phyloP scores from a whole-genome alignment of 1,140 invertebrate species.

The Varroa destructor region DNA sequence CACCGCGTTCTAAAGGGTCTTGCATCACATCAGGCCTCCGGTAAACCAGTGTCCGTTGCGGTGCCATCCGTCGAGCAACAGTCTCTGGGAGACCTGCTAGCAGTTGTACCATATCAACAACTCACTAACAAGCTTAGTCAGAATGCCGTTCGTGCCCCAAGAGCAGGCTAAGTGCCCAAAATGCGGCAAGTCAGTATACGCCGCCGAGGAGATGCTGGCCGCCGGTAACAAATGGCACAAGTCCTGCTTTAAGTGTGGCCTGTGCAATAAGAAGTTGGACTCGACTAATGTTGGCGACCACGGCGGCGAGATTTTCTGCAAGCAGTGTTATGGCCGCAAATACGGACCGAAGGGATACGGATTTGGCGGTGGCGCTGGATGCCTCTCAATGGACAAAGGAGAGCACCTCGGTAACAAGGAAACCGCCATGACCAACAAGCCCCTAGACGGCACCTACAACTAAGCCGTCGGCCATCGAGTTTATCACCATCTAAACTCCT shows the following conservation, averaged over 20 bases:
- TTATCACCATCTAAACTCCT: no score
- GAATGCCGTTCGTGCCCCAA: slow-evolving; percentile 92
- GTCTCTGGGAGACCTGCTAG: no score
- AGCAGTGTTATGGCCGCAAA: slow-evolving; percentile 87
- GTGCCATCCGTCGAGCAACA: slow-evolving; percentile 1
- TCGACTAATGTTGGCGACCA: slow-evolving; percentile 92
- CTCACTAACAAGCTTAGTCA: slow-evolving; percentile 36
- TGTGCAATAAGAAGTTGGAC: slow-evolving; percentile 92
- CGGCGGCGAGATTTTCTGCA: slow-evolving; percentile 88
- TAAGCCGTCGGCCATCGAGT: background rate
- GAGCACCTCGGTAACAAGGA: slow-evolving; percentile 50
- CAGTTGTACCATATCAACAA: background rate
- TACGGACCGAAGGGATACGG: slow-evolving; percentile 95
- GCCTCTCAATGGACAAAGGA: slow-evolving; percentile 84
- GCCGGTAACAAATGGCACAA: slow-evolving; percentile 97
- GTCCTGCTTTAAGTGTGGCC: slow-evolving; percentile 95
- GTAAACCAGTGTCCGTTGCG: slow-evolving; percentile 20
- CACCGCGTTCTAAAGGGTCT: background rate
- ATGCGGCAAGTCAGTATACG: slow-evolving; percentile 95
- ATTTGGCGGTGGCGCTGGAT: slow-evolving; percentile 90
- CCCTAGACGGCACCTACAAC: slow-evolving; percentile 26
- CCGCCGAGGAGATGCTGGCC: slow-evolving; percentile 91
- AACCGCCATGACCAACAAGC: slow-evolving; percentile 27
- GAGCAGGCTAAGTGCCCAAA: slow-evolving; percentile 95
- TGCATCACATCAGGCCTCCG: background rate